phyloP scores from a whole-genome alignment of 53 echinoderm and acorn worm genomes.

The Arbacia lixula region DNA sequence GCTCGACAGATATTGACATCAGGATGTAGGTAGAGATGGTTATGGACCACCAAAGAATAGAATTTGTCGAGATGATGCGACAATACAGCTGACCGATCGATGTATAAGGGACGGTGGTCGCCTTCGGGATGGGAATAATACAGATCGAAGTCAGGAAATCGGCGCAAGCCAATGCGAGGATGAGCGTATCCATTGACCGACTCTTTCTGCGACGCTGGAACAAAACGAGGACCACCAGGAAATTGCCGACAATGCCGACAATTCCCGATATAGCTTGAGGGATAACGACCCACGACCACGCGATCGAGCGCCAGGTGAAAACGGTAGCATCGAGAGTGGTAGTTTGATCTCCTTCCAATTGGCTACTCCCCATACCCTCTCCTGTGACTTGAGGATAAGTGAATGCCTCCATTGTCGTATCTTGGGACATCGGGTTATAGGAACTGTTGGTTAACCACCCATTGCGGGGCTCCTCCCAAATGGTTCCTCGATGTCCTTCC shows the following conservation, averaged over 20 bases:
- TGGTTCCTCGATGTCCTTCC: too few species aligned
- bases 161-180: constrained; percentile 11
- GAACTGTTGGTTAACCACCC: too few species aligned
- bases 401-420: too few species aligned
- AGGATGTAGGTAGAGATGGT: constrained; percentile 21
- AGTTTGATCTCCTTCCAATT: too few species aligned
- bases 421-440: too few species aligned
- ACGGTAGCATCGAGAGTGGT: too few species aligned
- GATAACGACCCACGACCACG: constrained; percentile 31
- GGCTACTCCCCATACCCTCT: too few species aligned
- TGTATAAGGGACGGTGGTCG: neutral
- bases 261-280: constrained; percentile 7
- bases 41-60: constrained; percentile 18
- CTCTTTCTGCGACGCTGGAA: constrained; percentile 11
- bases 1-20: constrained; percentile 35
- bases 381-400: too few species aligned
- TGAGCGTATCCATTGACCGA: constrained; percentile 33
- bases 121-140: constrained; percentile 9
- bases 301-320: constrained; percentile 33
- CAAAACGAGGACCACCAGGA: constrained; percentile 13
- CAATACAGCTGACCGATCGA: constrained; percentile 34
- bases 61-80: constrained; percentile 2
- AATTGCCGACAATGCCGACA: constrained; percentile 24
- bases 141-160: constrained; percentile 30
- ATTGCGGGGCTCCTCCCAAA: too few species aligned